A percentile compares a stretch with the other conserved stretches of the same genome.
Conservation (phyloP, 2,113 vertebrate genomes). For the Saccopteryx leptura region DNA sequence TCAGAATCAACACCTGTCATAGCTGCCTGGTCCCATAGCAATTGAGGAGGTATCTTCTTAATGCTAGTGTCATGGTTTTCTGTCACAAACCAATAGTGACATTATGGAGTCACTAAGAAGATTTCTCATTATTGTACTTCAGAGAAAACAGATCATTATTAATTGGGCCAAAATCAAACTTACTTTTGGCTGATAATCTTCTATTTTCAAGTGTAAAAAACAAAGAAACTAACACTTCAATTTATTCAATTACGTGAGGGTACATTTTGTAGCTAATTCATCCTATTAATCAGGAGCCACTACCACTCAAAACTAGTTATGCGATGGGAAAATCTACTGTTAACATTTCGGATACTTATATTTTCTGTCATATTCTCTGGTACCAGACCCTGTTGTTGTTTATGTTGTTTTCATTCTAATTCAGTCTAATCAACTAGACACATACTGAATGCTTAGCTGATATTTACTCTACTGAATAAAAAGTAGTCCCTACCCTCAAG, state of each 20-base stretch:
- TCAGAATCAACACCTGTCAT: neutral
- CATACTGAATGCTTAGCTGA: conserved; percentile 5
- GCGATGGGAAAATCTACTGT: neutral
- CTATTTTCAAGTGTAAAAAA: conserved; percentile 60
- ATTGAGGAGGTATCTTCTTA: neutral
- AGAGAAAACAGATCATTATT: conserved; percentile 26
- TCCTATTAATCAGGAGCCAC: neutral
- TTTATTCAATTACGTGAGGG: conserved; percentile 15
- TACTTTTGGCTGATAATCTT: conserved; percentile 54
- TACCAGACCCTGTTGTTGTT: neutral
- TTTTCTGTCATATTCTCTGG: conserved; percentile 29
- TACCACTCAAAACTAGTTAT: neutral
- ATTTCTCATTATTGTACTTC: conserved; percentile 12
- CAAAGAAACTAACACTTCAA: conserved; percentile 30
- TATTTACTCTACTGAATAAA: conserved; percentile 38
- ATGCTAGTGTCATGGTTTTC: neutral
- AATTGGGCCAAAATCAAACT: conserved; percentile 39
- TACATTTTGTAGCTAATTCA: conserved; percentile 28
- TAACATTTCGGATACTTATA: conserved; percentile 37
- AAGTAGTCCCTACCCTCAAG: neutral
- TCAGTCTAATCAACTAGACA: conserved; percentile 36
- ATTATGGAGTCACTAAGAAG: neutral
- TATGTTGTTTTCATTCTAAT: conserved; percentile 1
- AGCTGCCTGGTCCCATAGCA: neutral
- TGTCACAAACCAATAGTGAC: conserved; percentile 25